phyloP scores from a whole-genome alignment of 1,140 invertebrate species.

The Panagrolaimus sp. region DNA sequence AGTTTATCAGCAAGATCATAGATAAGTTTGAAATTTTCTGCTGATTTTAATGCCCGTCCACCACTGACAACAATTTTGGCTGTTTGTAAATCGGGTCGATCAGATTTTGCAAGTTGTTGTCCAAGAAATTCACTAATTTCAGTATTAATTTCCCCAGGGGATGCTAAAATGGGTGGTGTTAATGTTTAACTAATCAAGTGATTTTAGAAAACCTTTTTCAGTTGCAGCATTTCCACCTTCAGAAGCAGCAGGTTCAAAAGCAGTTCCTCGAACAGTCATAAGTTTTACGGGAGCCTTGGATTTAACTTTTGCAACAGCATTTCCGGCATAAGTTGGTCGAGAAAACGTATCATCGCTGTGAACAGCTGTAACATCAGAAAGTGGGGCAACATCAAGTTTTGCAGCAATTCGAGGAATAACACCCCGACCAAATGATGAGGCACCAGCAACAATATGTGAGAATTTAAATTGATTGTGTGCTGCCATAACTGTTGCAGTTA shows the following conservation, averaged over 20 bases:
- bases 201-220: constrained; percentile 42
- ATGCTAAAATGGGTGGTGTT: constrained; percentile 59
- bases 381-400: constrained; percentile 87
- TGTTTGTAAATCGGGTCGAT: constrained; percentile 85
- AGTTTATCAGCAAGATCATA: constrained; percentile 94
- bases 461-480: constrained; percentile 89
- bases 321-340: constrained; percentile 92
- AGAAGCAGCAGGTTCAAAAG: constrained; percentile 67
- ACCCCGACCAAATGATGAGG: constrained; percentile 82
- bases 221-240: constrained; percentile 45
- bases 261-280: constrained; percentile 81
- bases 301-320: constrained; percentile 83
- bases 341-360: constrained; percentile 87
- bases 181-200: not conserved
- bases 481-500: constrained; percentile 80
- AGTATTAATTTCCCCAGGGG: constrained; percentile 69
- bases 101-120: constrained; percentile 88
- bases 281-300: constrained; percentile 71
- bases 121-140: constrained; percentile 74
- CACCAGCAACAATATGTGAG: constrained; percentile 85
- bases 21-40: constrained; percentile 92
- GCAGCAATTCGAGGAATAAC: constrained; percentile 86
- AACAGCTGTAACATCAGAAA: constrained; percentile 86
- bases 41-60: constrained; percentile 88
- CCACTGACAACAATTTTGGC: constrained; percentile 86